Conservation (phyloP, 2,888 invertebrate species). For the Drosophila anomalata region DNA sequence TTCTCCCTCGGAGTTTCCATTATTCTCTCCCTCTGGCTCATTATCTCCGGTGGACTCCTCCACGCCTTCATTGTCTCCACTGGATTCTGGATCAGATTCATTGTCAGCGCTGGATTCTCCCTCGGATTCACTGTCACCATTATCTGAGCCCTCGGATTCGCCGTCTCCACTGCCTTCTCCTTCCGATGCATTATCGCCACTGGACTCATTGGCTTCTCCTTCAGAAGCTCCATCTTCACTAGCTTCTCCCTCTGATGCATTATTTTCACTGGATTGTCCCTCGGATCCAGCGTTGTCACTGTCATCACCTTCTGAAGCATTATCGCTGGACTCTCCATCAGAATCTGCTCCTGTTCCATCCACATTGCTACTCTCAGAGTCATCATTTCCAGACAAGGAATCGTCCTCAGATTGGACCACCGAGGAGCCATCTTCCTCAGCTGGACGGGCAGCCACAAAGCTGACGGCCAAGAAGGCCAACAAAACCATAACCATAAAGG, state of each 20-base stretch:
- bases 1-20: neutral
- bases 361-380: neutral
- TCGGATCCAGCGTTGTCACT: neutral
- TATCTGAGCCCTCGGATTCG: neutral
- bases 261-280: neutral
- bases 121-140: neutral
- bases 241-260: neutral
- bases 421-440: constrained; percentile 10
- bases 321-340: neutral
- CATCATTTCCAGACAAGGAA: constrained; percentile 1
- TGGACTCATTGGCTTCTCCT: neutral
- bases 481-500: constrained; percentile 25
- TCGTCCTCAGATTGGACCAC: constrained; percentile 1
- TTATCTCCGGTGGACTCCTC: neutral
- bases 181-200: neutral
- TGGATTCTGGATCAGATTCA: neutral
- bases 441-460: constrained; percentile 24
- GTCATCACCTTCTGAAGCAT: neutral
- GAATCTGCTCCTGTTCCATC: constrained; percentile 2
- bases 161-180: neutral
- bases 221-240: neutral
- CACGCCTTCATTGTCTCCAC: neutral
- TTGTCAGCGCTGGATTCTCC: neutral
- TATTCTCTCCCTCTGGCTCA: neutral
- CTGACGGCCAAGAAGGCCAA: constrained; percentile 36